Evolutionary conservation across 2,888 invertebrate genomes (phyloP).

Genomic region (Spicauda simplicius): DNA sequence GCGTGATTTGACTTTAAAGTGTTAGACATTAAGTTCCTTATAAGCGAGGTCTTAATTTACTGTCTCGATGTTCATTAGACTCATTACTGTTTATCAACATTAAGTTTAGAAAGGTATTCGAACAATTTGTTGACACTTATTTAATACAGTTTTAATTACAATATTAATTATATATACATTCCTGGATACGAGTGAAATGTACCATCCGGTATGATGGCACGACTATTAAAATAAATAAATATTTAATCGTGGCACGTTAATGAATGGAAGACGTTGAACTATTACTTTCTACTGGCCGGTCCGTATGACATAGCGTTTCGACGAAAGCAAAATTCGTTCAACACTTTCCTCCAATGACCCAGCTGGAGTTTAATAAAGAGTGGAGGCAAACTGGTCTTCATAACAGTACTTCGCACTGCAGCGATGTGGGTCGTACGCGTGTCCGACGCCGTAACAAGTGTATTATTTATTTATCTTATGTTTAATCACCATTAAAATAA

Average conservation of each 20-base stretch:
- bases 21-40: background rate
- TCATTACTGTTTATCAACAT: no score
- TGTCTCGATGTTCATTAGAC: background rate
- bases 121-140: conserved; percentile 11
- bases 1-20: conserved; percentile 5
- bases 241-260: conserved; percentile 39
- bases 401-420: conserved; percentile 69
- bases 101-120: background rate
- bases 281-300: conserved; percentile 76
- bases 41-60: background rate
- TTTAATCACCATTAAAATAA: background rate
- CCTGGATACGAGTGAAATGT: conserved; percentile 13
- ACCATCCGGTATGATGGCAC: conserved; percentile 3
- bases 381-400: conserved; percentile 73
- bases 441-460: background rate
- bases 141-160: conserved; percentile 4
- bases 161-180: conserved; percentile 13
- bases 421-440: conserved; percentile 66
- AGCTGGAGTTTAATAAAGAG: conserved; percentile 62
- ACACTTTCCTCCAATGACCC: conserved; percentile 78
- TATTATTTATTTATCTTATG: background rate
- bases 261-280: conserved; percentile 58
- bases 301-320: conserved; percentile 61
- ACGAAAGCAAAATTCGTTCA: conserved; percentile 81
- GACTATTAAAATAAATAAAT: conserved; percentile 40